phyloP scores from a whole-genome alignment of 2,888 invertebrate genomes.

The Cephus runcator region DNA sequence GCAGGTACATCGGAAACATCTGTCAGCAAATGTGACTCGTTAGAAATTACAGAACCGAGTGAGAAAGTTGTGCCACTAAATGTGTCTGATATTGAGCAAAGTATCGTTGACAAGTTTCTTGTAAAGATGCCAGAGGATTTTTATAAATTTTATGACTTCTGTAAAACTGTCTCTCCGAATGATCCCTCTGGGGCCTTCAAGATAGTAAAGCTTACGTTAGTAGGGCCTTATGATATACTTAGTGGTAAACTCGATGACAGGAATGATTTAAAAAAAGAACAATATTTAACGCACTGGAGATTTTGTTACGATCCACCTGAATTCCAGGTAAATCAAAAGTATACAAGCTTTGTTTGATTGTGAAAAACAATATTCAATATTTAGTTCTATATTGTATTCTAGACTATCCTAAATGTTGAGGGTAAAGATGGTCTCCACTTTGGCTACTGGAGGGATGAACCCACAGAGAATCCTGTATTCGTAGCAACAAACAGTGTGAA shows the following conservation, averaged over 20 bases:
- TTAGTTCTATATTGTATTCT: conserved; percentile 40
- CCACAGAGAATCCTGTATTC: conserved; percentile 78
- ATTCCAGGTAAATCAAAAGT: conserved; percentile 73
- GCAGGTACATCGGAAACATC: neutral
- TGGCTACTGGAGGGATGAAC: conserved; percentile 90
- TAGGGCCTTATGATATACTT: conserved; percentile 90
- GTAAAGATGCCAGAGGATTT: conserved; percentile 93
- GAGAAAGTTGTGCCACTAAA: neutral
- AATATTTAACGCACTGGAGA: conserved; percentile 86
- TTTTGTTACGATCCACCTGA: conserved; percentile 96
- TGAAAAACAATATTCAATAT: neutral
- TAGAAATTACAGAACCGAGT: neutral
- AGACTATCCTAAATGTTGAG: conserved; percentile 79
- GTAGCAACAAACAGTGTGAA: conserved; percentile 80
- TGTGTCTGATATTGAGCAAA: conserved; percentile 67
- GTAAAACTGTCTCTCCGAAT: conserved; percentile 69
- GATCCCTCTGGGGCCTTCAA: conserved; percentile 74
- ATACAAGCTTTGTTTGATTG: neutral
- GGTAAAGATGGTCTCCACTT: conserved; percentile 81
- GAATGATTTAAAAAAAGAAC: conserved; percentile 68
- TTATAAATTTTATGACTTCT: conserved; percentile 84
- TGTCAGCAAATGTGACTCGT: neutral
- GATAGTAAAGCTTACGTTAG: conserved; percentile 76
- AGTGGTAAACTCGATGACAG: conserved; percentile 70
- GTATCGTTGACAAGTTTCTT: conserved; percentile 80